phyloP scores from a whole-genome alignment of 2,888 invertebrate genomes.

The Eurois occulta region DNA sequence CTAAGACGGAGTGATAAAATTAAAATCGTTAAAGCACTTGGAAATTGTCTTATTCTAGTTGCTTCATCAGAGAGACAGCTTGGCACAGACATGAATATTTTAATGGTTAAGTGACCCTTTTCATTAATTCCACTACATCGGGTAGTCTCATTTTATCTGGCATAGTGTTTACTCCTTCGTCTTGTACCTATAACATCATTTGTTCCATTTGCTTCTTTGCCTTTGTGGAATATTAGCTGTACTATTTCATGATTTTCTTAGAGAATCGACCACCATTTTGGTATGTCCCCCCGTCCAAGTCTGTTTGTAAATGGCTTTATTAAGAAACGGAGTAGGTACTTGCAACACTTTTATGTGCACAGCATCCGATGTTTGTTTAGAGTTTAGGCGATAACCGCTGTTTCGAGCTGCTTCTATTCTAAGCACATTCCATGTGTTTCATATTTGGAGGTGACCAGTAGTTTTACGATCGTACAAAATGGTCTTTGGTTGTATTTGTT shows the following conservation, averaged over 20 bases:
- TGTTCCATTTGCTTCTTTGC: background rate
- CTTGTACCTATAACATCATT: conserved; percentile 1
- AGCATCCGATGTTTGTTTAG: conserved; percentile 59
- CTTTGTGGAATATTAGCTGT: conserved; percentile 16
- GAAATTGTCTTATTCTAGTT: conserved; percentile 29
- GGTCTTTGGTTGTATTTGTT: background rate
- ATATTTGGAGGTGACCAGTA: conserved; percentile 29
- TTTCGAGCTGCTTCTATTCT: conserved; percentile 19
- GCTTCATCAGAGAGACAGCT: conserved; percentile 39
- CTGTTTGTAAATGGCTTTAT: conserved; percentile 50
- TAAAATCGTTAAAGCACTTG: conserved; percentile 3
- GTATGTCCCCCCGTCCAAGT: conserved; percentile 10
- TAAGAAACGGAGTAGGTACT: conserved; percentile 42
- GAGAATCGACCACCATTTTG: conserved; percentile 18
- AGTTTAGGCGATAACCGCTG: conserved; percentile 56
- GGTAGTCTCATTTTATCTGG: conserved; percentile 33
- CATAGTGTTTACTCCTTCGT: conserved; percentile 32
- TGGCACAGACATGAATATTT: conserved; percentile 54
- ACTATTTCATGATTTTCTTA: background rate
- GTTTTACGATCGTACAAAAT: conserved; percentile 11
- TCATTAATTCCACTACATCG: conserved; percentile 53
- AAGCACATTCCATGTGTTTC: conserved; percentile 31
- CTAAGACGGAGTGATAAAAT: conserved; percentile 38
- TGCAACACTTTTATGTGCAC: conserved; percentile 51
- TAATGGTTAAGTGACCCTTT: conserved; percentile 46